Evolutionary conservation across 1,140 invertebrate species (phyloP).

Genomic region (Melipona quadrifasciata): DNA sequence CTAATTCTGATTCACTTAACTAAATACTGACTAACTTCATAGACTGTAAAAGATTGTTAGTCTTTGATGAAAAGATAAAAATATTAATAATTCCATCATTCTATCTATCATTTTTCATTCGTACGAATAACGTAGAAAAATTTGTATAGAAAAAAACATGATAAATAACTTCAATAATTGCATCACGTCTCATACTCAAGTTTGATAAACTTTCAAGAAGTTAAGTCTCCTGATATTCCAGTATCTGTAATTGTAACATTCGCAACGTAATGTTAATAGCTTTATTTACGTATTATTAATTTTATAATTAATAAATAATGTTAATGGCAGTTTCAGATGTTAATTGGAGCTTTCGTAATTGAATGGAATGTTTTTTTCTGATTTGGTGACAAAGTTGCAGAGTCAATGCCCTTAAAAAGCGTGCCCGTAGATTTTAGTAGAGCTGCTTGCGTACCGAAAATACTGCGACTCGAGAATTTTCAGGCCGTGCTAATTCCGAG

Average conservation of each 20-base stretch:
- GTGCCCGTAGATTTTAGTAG: slow-evolving; percentile 25
- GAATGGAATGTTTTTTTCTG: not conserved
- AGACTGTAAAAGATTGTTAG: too few relatives aligned
- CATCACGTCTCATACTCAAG: too few relatives aligned
- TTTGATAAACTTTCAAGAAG: too few relatives aligned
- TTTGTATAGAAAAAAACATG: too few relatives aligned
- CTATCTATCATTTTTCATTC: too few relatives aligned
- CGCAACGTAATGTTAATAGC: not conserved
- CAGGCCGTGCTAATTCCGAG: slow-evolving; percentile 49
- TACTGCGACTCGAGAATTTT: slow-evolving; percentile 42
- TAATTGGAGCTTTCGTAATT: not conserved
- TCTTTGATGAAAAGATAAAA: too few relatives aligned
- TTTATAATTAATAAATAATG: not conserved
- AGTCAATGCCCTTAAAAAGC: not conserved
- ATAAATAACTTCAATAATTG: too few relatives aligned
- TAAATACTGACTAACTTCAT: too few relatives aligned
- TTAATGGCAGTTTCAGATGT: not conserved
- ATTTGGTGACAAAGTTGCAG: not conserved
- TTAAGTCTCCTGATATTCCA: not conserved
- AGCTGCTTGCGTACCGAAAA: slow-evolving; percentile 37
- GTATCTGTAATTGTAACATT: too few relatives aligned
- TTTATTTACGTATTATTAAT: not conserved
- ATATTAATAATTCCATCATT: too few relatives aligned
- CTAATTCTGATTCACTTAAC: too few relatives aligned
- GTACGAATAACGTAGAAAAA: too few relatives aligned